phyloP scores from a whole-genome alignment of 2,888 invertebrate species.

The Tyria jacobaeae region DNA sequence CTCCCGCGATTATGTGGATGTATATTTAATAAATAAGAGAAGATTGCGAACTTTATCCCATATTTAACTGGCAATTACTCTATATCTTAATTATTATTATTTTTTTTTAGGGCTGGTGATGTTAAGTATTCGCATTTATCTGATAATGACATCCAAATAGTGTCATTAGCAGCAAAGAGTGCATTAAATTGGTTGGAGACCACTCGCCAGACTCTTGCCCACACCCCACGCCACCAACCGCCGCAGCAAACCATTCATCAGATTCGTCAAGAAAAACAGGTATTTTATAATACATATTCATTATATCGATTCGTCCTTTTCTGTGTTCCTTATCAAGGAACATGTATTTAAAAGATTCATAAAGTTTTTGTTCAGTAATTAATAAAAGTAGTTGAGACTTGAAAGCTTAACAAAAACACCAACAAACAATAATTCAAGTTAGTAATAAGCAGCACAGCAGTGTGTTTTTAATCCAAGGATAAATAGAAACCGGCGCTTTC shows the following conservation, averaged over 20 bases:
- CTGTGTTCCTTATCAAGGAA: too few species aligned
- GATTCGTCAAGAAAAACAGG: conserved; percentile 92
- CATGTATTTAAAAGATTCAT: too few species aligned
- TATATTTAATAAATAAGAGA: too few species aligned
- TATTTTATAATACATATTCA: conserved; percentile 50
- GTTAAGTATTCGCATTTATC: conserved; percentile 93
- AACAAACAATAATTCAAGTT: too few species aligned
- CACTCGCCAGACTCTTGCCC: conserved; percentile 88
- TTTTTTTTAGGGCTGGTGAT: conserved; percentile 85
- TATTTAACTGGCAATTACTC: not conserved
- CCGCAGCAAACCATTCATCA: conserved; percentile 93
- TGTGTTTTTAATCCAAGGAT: too few species aligned
- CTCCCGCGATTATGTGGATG: too few species aligned
- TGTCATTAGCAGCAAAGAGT: conserved; percentile 89
- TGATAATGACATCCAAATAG: conserved; percentile 93
- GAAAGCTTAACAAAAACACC: too few species aligned
- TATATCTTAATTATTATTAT: not conserved
- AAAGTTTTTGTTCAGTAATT: too few species aligned
- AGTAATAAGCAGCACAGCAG: too few species aligned
- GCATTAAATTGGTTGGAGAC: conserved; percentile 94
- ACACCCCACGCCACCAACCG: conserved; percentile 89
- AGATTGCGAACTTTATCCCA: not conserved
- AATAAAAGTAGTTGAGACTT: too few species aligned
- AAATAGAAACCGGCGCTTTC: too few species aligned
- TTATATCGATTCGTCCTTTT: not conserved